Percentiles rank a stretch among this genome's conserved stretches.
These are phyloP conservation scores for Apodemus speciosus DNA, from an alignment of 2,113 vertebrate genomes.

Conservation along the genomic window DNA sequence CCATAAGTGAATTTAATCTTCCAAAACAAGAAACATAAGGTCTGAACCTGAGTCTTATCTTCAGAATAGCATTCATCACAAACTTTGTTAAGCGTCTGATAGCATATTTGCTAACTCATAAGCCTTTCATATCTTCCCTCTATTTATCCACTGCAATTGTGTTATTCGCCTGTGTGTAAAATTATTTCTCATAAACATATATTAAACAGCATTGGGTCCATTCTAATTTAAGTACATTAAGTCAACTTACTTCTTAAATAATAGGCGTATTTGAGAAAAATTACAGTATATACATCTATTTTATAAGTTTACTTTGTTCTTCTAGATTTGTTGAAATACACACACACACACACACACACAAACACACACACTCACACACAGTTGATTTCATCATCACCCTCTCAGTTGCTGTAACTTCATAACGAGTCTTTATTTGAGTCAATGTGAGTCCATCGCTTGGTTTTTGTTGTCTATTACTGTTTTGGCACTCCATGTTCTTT, in stretches of 20 bases:
- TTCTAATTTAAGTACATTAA: constrained; percentile 9
- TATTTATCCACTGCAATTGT: background rate
- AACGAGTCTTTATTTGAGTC: background rate
- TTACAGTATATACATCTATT: constrained; percentile 15
- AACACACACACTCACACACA: too few relatives aligned
- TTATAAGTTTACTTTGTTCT: constrained; percentile 26
- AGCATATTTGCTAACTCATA: background rate
- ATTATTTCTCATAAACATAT: background rate
- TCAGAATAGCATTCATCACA: background rate
- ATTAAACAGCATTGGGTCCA: background rate
- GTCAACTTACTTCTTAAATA: background rate
- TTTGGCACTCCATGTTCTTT: background rate
- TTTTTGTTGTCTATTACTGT: background rate
- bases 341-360: too few relatives aligned
- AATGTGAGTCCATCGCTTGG: background rate
- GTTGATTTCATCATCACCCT: background rate
- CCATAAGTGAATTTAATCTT: constrained; percentile 11
- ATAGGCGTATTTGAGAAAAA: background rate
- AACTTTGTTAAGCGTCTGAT: background rate
- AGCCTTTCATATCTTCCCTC: background rate
- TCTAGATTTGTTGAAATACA: background rate
- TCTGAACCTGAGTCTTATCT: background rate
- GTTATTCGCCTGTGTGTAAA: background rate
- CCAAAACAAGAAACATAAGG: background rate
- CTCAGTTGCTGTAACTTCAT: background rate